These are phyloP conservation scores for Ladona fulva DNA, from an alignment of 1,140 invertebrate genomes.

Conservation along the genomic window DNA sequence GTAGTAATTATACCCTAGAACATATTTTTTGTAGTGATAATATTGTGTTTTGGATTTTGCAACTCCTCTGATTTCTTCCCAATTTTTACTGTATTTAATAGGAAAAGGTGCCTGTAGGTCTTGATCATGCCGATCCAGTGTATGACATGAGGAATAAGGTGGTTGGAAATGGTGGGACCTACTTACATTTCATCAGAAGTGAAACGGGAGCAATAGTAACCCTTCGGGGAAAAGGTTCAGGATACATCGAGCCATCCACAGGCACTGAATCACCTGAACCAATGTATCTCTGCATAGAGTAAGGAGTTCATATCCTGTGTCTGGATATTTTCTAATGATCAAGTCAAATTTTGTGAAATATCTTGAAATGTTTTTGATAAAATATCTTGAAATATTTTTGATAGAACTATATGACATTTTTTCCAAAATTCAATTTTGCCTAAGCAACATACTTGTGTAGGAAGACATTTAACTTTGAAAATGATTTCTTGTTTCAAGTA, in stretches of 20 bases:
- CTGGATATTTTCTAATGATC: too few relatives aligned
- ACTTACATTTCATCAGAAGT: slow-evolving; percentile 63
- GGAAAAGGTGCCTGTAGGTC: slow-evolving; percentile 67
- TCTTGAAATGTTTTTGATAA: too few relatives aligned
- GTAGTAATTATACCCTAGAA: too few relatives aligned
- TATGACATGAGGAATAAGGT: slow-evolving; percentile 67
- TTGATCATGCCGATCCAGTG: slow-evolving; percentile 63
- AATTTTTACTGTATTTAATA: slow-evolving; percentile 27
- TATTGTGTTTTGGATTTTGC: too few relatives aligned
- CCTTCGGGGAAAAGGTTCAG: slow-evolving; percentile 57
- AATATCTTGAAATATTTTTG: too few relatives aligned
- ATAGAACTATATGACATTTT: too few relatives aligned
- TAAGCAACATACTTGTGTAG: too few relatives aligned
- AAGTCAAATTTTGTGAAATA: too few relatives aligned
- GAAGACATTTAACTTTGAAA: too few relatives aligned
- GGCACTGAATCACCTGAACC: slow-evolving; percentile 64
- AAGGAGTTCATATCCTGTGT: slow-evolving; percentile 27
- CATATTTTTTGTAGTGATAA: too few relatives aligned
- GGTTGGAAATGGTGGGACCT: slow-evolving; percentile 56
- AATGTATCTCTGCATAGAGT: slow-evolving; percentile 68
- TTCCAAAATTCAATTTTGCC: too few relatives aligned
- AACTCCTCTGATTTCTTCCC: slow-evolving; percentile 1
- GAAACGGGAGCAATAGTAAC: slow-evolving; percentile 68
- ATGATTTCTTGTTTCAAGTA: too few relatives aligned
- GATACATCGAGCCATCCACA: slow-evolving; percentile 48